phyloP scores from a whole-genome alignment of 2,113 vertebrate species.

The Forbesichthys agassizii region DNA sequence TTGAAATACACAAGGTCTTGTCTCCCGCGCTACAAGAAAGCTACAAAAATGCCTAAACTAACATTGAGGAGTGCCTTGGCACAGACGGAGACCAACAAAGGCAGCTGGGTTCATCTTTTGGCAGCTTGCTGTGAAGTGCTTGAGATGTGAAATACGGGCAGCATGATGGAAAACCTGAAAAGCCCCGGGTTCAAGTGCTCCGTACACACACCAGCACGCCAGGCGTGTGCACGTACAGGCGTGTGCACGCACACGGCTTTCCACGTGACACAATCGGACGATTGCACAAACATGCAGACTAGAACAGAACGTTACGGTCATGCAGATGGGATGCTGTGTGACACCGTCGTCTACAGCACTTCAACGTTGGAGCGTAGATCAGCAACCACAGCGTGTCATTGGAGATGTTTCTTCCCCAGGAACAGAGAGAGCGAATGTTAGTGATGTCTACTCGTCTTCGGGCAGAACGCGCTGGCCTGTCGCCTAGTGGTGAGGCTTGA shows the following conservation, averaged over 20 bases:
- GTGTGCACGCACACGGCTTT: slow-evolving; percentile 15
- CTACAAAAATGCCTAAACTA: slow-evolving; percentile 15
- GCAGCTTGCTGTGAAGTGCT: slow-evolving; percentile 52
- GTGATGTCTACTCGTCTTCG: not conserved
- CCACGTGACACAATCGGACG: slow-evolving; percentile 44
- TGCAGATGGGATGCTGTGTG: slow-evolving; percentile 71
- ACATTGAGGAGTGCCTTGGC: slow-evolving; percentile 37
- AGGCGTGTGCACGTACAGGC: slow-evolving; percentile 9
- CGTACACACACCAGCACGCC: slow-evolving; percentile 8
- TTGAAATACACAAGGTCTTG: slow-evolving; percentile 22
- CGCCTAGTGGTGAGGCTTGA: slow-evolving; percentile 29
- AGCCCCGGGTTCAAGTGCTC: slow-evolving; percentile 15
- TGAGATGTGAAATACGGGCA: slow-evolving; percentile 40
- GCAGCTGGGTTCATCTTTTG: slow-evolving; percentile 57
- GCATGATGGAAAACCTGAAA: slow-evolving; percentile 37
- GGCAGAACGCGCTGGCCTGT: not conserved
- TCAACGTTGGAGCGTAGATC: not conserved
- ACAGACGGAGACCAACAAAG: slow-evolving; percentile 56
- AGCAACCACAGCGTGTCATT: too few relatives aligned
- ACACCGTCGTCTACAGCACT: slow-evolving; percentile 36
- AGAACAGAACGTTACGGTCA: slow-evolving; percentile 66
- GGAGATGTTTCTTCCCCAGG: slow-evolving; percentile 1
- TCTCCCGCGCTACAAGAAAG: not conserved
- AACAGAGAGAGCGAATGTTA: not conserved
- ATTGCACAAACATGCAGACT: slow-evolving; percentile 63